Evolutionary conservation across 2,888 invertebrate species (phyloP).

Genomic region (Patella depressa): DNA sequence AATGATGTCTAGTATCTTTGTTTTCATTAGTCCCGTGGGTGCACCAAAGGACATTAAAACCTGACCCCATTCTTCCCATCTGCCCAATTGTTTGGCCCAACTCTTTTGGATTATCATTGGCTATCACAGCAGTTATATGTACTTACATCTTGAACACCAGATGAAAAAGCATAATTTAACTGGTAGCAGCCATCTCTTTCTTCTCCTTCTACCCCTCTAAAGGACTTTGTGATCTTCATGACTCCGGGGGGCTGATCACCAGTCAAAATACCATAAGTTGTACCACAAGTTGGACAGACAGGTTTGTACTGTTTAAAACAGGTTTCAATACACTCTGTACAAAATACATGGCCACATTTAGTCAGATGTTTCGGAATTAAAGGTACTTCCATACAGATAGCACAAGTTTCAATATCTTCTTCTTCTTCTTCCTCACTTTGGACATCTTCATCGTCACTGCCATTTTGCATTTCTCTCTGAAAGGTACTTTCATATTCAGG

Average conservation of each 20-base stretch:
- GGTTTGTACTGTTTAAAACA: conserved; percentile 47
- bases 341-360: conserved; percentile 59
- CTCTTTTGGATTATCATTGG: too few relatives aligned
- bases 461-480: background rate
- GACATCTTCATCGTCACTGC: background rate
- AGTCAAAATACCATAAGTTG: conserved; percentile 48
- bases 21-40: too few relatives aligned
- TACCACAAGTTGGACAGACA: conserved; percentile 60
- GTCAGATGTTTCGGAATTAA: conserved; percentile 32
- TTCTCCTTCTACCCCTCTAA: conserved; percentile 37
- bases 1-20: too few relatives aligned
- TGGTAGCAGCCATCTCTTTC: conserved; percentile 39
- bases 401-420: conserved; percentile 36
- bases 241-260: conserved; percentile 62
- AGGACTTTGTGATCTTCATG: conserved; percentile 38
- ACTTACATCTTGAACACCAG: conserved; percentile 54
- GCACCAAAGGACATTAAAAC: too few relatives aligned
- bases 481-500: conserved; percentile 14
- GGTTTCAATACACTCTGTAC: conserved; percentile 52
- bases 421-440: conserved; percentile 5
- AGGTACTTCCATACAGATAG: conserved; percentile 50
- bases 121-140: too few relatives aligned
- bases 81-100: too few relatives aligned
- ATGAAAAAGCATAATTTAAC: conserved; percentile 63
- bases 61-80: too few relatives aligned